Evolutionary conservation across 1,140 invertebrate genomes (phyloP), one percentile per base, ranked within the genome.

Genomic region (Samia ricini): DNA sequence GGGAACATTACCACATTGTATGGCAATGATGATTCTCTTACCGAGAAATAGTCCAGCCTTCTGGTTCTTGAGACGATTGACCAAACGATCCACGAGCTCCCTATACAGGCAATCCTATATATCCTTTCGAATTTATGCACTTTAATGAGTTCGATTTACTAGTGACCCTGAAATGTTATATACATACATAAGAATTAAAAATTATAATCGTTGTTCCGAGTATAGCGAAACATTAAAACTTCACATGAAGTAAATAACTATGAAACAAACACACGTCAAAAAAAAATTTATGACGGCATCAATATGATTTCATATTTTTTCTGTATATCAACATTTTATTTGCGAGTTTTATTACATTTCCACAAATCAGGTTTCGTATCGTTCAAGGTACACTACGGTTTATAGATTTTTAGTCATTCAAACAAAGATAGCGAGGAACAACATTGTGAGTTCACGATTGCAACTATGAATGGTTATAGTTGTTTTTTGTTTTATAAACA

Each of bases 191-290:
- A 42, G 33, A 42, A 42, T 42, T 42, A 42, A 42, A 42, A 29
- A 29, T 8, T 4, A 1, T 36, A 15, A 8, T 42, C 33, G 33
- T 1, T 42, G 33, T 42, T 42, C 4, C 26, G 4, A 29, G n/a
- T n/a, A 33, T 33, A 29, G 6, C 56, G 50, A 54, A 42, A 59
- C 62, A 64, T 64, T 64, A 64, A n/a, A n/a, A 58, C 56, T 63
- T 23, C 26, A 21, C 29, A 21, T 24, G 50, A 59, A 59, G 42
- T 50, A 50, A 50, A 54, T 55, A 55, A 49, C 50, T 55, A 48
- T 48, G 51, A 60, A 60, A 57, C 26, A 63, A 63, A 63, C 61
- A 42, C 10, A 60, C 63, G 52, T 64, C 63, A 60, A 54, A 57
- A 57, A n/a, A n/a, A 57, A 56, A 57, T 60, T 56, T 64, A 60